Conservation (phyloP, 2,113 vertebrate genomes). For the Bubalus kerabau region DNA sequence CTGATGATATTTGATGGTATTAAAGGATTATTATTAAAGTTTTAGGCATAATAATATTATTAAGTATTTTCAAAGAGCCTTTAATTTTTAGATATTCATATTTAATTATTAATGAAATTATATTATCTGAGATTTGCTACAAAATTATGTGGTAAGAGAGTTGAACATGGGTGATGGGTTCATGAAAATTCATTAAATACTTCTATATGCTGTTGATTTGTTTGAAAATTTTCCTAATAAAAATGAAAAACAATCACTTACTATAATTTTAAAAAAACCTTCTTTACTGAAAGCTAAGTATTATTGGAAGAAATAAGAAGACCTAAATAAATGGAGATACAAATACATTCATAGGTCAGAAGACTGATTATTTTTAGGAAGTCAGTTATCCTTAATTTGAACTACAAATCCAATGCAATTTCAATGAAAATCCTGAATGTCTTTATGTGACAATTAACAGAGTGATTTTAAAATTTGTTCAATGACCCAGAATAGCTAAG, state of each 20-base stretch:
- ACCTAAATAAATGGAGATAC: not conserved
- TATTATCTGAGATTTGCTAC: not conserved
- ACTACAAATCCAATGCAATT: not conserved
- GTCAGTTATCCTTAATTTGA: not conserved
- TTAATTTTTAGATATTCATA: not conserved
- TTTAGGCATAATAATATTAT: not conserved
- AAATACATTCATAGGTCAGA: not conserved
- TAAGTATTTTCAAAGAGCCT: not conserved
- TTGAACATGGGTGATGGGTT: not conserved
- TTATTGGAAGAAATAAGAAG: not conserved
- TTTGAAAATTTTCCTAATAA: not conserved
- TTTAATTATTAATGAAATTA: not conserved
- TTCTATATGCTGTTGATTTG: not conserved
- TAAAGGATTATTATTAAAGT: not conserved
- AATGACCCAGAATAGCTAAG: not conserved
- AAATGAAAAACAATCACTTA: not conserved
- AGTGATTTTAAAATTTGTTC: not conserved
- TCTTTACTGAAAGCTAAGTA: not conserved
- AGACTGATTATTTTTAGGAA: not conserved
- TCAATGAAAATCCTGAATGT: not conserved
- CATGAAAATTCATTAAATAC: not conserved
- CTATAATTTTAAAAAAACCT: not conserved
- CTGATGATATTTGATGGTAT: not conserved
- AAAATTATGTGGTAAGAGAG: not conserved
- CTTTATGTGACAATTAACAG: not conserved